Conservation (phyloP, 2,113 vertebrate genomes). For the Eptesicus fuscus region DNA sequence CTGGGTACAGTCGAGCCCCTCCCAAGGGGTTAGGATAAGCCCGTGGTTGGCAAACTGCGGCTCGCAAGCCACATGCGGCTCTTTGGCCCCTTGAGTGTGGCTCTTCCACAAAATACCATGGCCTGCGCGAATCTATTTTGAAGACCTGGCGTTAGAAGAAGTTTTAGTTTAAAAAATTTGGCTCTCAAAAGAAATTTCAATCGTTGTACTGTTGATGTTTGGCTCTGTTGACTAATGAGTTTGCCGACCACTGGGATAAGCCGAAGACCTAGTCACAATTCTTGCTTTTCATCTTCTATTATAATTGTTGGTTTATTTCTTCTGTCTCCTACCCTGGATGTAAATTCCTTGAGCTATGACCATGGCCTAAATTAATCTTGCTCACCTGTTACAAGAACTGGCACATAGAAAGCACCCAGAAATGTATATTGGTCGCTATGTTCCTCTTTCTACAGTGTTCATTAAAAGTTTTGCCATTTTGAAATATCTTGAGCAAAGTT, state of each 20-base stretch:
- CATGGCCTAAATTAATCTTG: not conserved
- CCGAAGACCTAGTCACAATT: not conserved
- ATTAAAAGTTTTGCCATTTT: conserved; percentile 54
- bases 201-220: too few relatives aligned
- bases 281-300: not conserved
- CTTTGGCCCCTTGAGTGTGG: too few relatives aligned
- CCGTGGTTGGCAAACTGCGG: too few relatives aligned
- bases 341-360: not conserved
- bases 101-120: too few relatives aligned
- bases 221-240: too few relatives aligned
- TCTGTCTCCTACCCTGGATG: not conserved
- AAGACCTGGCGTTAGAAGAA: too few relatives aligned
- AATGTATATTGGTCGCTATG: not conserved
- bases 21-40: not conserved
- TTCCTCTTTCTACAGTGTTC: not conserved
- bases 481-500: conserved; percentile 42
- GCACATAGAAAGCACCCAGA: not conserved
- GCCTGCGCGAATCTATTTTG: too few relatives aligned
- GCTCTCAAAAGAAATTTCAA: too few relatives aligned
- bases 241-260: not conserved
- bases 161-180: too few relatives aligned
- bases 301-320: not conserved
- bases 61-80: too few relatives aligned
- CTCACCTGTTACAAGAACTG: not conserved
- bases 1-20: not conserved